A percentile compares a stretch with the other conserved stretches of the same genome.
Evolutionary conservation across 2,113 vertebrate species (phyloP).

Genomic region (Toxotes chatareus): DNA sequence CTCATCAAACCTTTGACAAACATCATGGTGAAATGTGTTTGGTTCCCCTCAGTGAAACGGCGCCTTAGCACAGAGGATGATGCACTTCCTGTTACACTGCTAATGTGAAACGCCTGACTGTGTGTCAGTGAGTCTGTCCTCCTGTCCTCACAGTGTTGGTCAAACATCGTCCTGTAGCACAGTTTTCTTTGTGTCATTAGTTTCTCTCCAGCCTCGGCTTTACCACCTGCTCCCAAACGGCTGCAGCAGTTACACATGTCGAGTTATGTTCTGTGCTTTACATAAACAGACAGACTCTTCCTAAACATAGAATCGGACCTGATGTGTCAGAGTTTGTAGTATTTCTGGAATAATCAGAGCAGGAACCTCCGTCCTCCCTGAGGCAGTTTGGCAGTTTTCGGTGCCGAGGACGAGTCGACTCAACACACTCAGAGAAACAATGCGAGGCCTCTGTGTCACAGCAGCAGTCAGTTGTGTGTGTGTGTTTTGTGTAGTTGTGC

Average conservation of each 20-base stretch:
- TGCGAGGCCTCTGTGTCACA: conserved; percentile 10
- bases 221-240: neutral
- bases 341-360: conserved; percentile 35
- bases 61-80: too few species aligned
- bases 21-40: neutral
- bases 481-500: conserved; percentile 29
- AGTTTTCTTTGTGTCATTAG: neutral
- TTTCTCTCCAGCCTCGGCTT: neutral
- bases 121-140: neutral
- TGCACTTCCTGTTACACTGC: too few species aligned
- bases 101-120: too few species aligned
- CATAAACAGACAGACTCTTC: too few species aligned
- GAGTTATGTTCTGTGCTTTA: neutral
- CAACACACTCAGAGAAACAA: conserved; percentile 38
- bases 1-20: neutral
- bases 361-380: neutral
- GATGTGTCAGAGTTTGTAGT: neutral
- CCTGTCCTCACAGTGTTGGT: neutral
- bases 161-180: too few species aligned
- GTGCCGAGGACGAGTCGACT: neutral
- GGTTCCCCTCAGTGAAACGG: neutral
- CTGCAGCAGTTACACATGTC: neutral
- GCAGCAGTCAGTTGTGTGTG: neutral
- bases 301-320: too few species aligned
- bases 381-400: conserved; percentile 26